Evolutionary conservation across 2,113 vertebrate genomes (phyloP).

Genomic region (Strigops habroptila): DNA sequence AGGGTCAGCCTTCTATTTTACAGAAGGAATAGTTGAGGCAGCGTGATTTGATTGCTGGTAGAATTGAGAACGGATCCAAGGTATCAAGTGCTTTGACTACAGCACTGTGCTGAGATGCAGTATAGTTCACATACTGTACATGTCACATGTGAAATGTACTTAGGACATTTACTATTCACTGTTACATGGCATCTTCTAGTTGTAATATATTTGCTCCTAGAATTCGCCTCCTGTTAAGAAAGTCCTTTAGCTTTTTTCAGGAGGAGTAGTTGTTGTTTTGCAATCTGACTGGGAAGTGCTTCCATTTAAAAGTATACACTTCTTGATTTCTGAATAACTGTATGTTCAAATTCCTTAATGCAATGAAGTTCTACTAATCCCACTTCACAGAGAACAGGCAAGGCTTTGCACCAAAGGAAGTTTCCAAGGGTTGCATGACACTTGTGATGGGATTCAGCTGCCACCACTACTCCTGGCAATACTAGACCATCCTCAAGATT

Average conservation of each 20-base stretch:
- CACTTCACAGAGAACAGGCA: neutral
- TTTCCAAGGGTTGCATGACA: neutral
- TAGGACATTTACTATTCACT: neutral
- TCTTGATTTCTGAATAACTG: neutral
- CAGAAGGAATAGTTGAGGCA: neutral
- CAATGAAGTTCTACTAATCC: neutral
- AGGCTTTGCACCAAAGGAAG: neutral
- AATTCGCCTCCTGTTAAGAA: neutral
- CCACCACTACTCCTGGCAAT: neutral
- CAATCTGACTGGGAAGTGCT: neutral
- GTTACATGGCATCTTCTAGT: neutral
- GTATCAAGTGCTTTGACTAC: neutral
- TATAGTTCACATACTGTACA: neutral
- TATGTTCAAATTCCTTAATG: neutral
- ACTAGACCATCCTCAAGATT: neutral
- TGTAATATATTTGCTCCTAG: neutral
- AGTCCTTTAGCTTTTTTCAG: neutral
- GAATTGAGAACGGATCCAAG: neutral
- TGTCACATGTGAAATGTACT: neutral
- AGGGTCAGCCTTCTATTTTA: neutral
- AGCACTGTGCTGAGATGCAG: neutral
- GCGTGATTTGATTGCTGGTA: neutral
- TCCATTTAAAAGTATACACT: neutral
- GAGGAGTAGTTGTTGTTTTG: neutral
- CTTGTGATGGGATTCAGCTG: neutral